These are phyloP conservation scores for Labrus mixtus DNA, from an alignment of 2,113 vertebrate genomes.

Conservation along the genomic window DNA sequence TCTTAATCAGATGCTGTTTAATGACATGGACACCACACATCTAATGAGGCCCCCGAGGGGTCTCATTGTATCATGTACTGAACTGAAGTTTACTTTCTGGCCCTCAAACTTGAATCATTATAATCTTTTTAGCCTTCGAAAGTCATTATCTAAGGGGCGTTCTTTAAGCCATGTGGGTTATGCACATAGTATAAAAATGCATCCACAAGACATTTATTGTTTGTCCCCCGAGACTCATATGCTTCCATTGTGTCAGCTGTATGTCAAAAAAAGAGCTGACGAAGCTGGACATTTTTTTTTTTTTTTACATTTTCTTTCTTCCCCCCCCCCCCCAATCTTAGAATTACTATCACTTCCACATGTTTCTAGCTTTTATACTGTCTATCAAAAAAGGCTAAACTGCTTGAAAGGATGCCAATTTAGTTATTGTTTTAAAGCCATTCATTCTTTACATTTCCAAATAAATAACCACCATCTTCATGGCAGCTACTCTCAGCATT, in stretches of 20 bases:
- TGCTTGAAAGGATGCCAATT: no score
- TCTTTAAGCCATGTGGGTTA: not conserved
- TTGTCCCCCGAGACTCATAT: no score
- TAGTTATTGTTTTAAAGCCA: not conserved
- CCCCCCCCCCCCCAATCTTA: no score
- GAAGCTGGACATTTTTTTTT: no score
- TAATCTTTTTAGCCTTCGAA: not conserved
- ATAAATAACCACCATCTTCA: not conserved
- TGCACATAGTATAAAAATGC: not conserved
- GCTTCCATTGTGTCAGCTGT: not conserved
- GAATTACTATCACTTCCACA: no score
- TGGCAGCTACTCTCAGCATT: not conserved
- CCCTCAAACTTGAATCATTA: not conserved
- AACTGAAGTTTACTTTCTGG: not conserved
- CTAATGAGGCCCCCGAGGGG: not conserved
- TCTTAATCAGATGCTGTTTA: not conserved
- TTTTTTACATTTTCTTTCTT: no score
- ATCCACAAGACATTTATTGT: not conserved
- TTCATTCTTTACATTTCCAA: not conserved
- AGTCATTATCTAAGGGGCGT: not conserved
- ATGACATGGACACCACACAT: not conserved
- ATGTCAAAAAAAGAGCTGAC: not conserved
- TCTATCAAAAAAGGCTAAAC: no score
- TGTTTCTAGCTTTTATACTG: no score
- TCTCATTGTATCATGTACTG: not conserved